Conservation (phyloP, 2,113 vertebrate genomes). For the Poecile atricapillus region DNA sequence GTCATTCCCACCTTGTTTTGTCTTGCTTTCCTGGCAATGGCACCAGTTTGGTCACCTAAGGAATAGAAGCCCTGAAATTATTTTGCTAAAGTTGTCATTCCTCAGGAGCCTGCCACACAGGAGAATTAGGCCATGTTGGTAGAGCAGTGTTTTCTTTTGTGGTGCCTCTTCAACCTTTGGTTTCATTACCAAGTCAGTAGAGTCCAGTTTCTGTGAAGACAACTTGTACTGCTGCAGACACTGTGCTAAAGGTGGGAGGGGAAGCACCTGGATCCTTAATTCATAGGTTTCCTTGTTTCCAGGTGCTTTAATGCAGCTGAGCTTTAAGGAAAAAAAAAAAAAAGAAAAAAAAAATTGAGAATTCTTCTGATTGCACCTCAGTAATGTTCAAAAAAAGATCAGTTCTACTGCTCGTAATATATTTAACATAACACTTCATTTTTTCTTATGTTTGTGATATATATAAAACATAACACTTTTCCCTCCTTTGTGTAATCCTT, state of each 20-base stretch:
- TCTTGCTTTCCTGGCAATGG: background rate
- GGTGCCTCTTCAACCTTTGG: background rate
- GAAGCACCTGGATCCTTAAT: background rate
- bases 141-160: background rate
- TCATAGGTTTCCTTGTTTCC: background rate
- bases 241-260: background rate
- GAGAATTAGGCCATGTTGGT: background rate
- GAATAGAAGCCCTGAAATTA: background rate
- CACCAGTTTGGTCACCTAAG: background rate
- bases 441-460: background rate
- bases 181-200: background rate
- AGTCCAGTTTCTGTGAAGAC: background rate
- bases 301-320: background rate
- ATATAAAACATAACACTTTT: background rate
- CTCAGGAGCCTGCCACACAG: background rate
- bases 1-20: background rate
- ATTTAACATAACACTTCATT: background rate
- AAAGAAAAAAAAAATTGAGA: background rate
- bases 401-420: background rate
- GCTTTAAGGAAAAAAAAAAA: background rate
- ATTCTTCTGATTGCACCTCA: background rate
- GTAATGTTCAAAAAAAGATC: background rate
- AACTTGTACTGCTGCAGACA: background rate
- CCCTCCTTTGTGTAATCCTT: background rate
- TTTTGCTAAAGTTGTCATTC: rapidly evolving